Percentiles rank a stretch among this genome's conserved stretches.
Evolutionary conservation across 2,888 invertebrate species (phyloP).

Genomic region (Hypsopygia costalis): DNA sequence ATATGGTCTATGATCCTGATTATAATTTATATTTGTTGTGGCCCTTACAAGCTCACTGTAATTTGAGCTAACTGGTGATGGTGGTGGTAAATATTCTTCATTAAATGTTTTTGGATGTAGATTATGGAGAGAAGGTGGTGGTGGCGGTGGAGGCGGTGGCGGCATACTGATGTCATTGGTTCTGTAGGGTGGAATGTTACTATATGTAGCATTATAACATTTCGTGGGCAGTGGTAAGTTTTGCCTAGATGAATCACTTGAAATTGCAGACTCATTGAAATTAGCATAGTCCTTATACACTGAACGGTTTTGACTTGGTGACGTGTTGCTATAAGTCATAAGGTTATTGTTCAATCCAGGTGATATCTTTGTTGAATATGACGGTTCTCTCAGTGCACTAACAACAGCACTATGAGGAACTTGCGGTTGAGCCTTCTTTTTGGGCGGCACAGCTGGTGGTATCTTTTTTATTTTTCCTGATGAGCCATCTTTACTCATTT

Average conservation of each 20-base stretch:
- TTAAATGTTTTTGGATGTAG: conserved; percentile 37
- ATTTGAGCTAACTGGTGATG: conserved; percentile 94
- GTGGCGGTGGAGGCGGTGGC: conserved; percentile 80
- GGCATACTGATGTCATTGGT: conserved; percentile 75
- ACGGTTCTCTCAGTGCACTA: conserved; percentile 85
- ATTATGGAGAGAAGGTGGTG: conserved; percentile 27
- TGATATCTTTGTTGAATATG: conserved; percentile 83
- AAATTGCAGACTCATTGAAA: conserved; percentile 40
- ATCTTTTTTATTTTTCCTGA: conserved; percentile 78
- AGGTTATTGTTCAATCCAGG: conserved; percentile 63
- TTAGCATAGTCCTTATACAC: conserved; percentile 59
- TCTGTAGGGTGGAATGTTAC: conserved; percentile 71
- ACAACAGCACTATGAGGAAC: conserved; percentile 89
- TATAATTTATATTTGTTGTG: conserved; percentile 81
- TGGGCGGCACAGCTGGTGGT: conserved; percentile 90
- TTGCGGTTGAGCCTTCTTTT: conserved; percentile 85
- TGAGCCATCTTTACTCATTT: conserved; percentile 74
- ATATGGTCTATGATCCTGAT: conserved; percentile 41
- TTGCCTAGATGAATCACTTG: conserved; percentile 35
- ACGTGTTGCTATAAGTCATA: conserved; percentile 41
- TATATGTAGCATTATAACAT: conserved; percentile 75
- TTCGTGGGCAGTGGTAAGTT: conserved; percentile 34
- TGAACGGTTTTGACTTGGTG: conserved; percentile 27
- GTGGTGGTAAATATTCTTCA: conserved; percentile 89
- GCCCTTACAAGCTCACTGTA: conserved; percentile 93